Conservation (phyloP, 1,140 invertebrate genomes). For the Drosophila ercepeae region DNA sequence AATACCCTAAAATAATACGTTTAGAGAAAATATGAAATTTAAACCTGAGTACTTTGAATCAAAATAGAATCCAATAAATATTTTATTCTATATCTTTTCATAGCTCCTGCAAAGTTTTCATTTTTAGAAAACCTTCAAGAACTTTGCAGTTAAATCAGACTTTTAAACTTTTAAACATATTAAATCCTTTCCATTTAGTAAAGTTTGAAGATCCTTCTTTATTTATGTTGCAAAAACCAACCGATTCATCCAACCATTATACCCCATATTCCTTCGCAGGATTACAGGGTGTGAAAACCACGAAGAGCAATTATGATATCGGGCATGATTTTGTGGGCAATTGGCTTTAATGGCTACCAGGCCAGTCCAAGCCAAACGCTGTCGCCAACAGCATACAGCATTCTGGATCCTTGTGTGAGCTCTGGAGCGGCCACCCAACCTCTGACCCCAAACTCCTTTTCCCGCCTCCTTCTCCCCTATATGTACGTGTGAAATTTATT, state of each 20-base stretch:
- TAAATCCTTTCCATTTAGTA: no score
- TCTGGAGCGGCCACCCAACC: not conserved
- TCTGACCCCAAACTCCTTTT: slow-evolving; percentile 4
- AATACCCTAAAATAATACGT: not conserved
- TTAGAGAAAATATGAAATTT: no score
- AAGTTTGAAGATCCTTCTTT: no score
- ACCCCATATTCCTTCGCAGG: not conserved
- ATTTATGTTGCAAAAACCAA: no score
- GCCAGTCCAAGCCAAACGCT: slow-evolving; percentile 43
- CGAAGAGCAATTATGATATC: slow-evolving; percentile 81
- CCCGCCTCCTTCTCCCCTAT: slow-evolving; percentile 18
- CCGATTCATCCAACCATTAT: not conserved
- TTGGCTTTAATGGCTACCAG: slow-evolving; percentile 75
- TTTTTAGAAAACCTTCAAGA: no score
- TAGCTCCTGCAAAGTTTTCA: no score
- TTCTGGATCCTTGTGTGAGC: slow-evolving; percentile 10
- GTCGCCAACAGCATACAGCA: slow-evolving; percentile 48
- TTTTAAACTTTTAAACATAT: no score
- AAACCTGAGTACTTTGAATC: no score
- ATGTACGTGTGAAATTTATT: slow-evolving; percentile 71
- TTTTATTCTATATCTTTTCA: not conserved
- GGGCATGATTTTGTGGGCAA: slow-evolving; percentile 81
- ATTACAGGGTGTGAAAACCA: slow-evolving; percentile 61
- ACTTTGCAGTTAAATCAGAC: no score
- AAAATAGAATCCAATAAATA: no score